phyloP scores from a whole-genome alignment of 2,113 vertebrate species.

The Pleuronectes platessa region DNA sequence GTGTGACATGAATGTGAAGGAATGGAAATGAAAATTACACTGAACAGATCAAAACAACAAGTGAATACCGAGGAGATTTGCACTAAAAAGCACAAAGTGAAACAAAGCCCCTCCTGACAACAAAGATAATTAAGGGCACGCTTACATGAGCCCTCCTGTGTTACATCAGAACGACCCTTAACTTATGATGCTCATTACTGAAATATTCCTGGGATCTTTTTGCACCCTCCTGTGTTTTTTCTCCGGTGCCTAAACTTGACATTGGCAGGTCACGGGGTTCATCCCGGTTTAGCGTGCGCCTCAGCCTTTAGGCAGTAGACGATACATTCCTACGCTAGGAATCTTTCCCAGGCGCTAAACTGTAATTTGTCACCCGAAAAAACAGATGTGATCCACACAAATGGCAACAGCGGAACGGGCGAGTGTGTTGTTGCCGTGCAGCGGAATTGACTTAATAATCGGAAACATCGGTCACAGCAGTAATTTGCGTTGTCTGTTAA shows the following conservation, averaged over 20 bases:
- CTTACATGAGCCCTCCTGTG: neutral
- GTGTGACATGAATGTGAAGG: neutral
- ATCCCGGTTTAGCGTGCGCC: conserved; percentile 4
- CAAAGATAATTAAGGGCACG: neutral
- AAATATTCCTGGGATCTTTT: conserved; percentile 16
- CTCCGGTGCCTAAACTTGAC: conserved; percentile 13
- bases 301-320: conserved; percentile 7
- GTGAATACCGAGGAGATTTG: neutral
- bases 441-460: neutral
- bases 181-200: conserved; percentile 33
- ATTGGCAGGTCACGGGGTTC: conserved; percentile 8
- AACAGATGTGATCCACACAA: neutral
- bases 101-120: neutral
- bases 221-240: conserved; percentile 26
- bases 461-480: neutral
- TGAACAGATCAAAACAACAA: neutral
- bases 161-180: neutral
- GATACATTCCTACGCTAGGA: neutral
- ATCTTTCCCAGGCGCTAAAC: neutral
- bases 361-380: neutral
- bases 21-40: neutral
- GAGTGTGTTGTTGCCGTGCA: neutral
- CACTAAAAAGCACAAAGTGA: no score
- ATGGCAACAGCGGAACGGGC: neutral
- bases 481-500: neutral